Evolutionary conservation across 2,888 invertebrate species (phyloP), one percentile per base, ranked within the genome.

Genomic region (Mythimna ferrago): DNA sequence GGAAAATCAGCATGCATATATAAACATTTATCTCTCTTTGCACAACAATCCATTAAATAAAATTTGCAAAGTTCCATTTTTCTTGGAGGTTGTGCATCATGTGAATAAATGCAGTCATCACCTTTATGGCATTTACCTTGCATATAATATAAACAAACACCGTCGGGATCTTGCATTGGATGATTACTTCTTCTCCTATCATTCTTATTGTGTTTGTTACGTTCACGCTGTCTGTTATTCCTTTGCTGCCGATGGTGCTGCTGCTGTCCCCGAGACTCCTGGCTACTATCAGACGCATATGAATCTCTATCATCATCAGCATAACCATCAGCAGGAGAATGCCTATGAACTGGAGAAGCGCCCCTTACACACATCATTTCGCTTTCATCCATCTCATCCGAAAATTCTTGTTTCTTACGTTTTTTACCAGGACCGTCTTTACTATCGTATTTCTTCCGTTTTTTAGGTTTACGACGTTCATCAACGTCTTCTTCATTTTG

Each of bases 1-100:
- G 99, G 99, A 93, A 99, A 99, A 93, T 99, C 99, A 88, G 98
- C 97, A 95, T 99, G 99, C 98, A 99, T 98, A 92, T 99, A 99
- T 32, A 98, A 97, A 96, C 99, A 99, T 94, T 99, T 98, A 87
- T 99, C 99, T 88, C 98, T 98, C 95, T 99, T 99, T 69, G 98
- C 98, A 96, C 99, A 99, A 93, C 98, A 98, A 85, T 99, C 99
- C 98, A 98, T 98, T 76, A 99, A 95, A 95, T 99, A 99, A 95
- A 99, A 99, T 95, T 99, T 99, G 94, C 99, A 99, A 3, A 99
- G 95, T 94, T 99, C 99, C 97, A 98, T 97, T 96, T 99, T 99
- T 85, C 98, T 97, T 0, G 98, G 98, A 61, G 98, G 98, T 68
- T 97, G 96, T 63, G 97, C 98, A 89, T 98, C 98, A 91, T 99